Conservation (phyloP, 2,888 invertebrate species). For the Pristionchus mayeri region DNA sequence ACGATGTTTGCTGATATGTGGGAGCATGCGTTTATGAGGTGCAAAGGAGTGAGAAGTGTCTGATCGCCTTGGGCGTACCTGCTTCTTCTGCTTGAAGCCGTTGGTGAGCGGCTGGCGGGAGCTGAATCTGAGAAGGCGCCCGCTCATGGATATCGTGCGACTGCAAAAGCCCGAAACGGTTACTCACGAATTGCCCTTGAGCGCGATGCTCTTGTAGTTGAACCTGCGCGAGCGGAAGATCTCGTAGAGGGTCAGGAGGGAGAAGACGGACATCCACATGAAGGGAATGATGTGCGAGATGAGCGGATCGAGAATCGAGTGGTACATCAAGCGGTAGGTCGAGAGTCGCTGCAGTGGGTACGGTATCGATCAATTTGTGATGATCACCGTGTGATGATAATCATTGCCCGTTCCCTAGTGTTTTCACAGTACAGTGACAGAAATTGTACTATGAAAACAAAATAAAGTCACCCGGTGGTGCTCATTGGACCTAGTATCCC, state of each 20-base stretch:
- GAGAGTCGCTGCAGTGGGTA: constrained; percentile 66
- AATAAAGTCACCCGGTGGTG: no score
- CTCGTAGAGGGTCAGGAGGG: constrained; percentile 71
- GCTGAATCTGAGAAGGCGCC: constrained; percentile 44
- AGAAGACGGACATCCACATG: constrained; percentile 72
- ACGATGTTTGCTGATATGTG: no score
- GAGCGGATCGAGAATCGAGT: constrained; percentile 73
- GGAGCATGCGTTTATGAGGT: no score
- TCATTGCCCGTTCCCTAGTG: not conserved
- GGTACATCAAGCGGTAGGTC: constrained; percentile 73
- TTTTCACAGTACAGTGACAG: not conserved
- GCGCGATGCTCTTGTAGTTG: constrained; percentile 61
- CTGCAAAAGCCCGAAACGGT: constrained; percentile 12
- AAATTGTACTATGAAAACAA: not conserved
- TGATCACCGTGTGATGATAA: not conserved
- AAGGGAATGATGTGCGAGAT: constrained; percentile 73
- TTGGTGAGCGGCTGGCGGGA: constrained; percentile 64
- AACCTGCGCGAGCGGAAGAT: constrained; percentile 68
- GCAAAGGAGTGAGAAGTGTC: no score
- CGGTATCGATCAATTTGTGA: not conserved
- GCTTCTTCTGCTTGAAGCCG: constrained; percentile 66
- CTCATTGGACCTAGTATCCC: not conserved
- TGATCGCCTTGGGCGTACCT: no score
- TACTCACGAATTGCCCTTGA: constrained; percentile 50
- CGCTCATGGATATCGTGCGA: constrained; percentile 28